Base-by-base conservation (phyloP, 1,140 invertebrate genomes). In the Pseudomyrmex concolor region DNA sequence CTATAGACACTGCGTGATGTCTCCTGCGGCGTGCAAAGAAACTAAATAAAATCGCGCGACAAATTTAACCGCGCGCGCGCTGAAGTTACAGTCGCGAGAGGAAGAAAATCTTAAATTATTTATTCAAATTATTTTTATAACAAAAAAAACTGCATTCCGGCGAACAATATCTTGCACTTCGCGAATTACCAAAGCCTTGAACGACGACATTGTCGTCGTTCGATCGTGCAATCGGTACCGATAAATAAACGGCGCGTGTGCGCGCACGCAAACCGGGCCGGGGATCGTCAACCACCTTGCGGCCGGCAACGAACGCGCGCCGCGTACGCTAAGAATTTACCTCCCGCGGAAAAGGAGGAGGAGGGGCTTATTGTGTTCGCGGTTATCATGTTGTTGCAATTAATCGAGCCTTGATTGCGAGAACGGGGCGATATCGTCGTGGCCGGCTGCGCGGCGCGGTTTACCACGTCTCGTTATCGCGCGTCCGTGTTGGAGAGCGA, bases 341-440 rank as follows among this genome's bases (percentile, higher is more conserved):
- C 84, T 84, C 77, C 78, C 71, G 76, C 83, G 60, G 76, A 59
- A 72, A 22, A n/a, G n/a, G n/a, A 19, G 72, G 22, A 25, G 25
- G 25, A 25, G 25, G 54, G 12, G 34, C 72, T 86, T 59, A 88
- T 89, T 88, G 88, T 86, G 55, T 48, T 72, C 73, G 72, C 66
- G 84, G 87, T 85, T 89, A 88, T 89, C 88, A 71, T 59, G 77
- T 83, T 71, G 72, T 83, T 73, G 89, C 84, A 88, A 89, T 90
- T 90, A 90, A 90, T 90, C 86, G 88, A 80, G 60, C 59, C 72
- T 34, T 86, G 88, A 89, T 89, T 89, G 88, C 84, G 78, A 70
- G 54, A 70, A 34, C 34, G 34, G 66, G 51, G 62, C 71, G 88
- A 89, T 89, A 89, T 19, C 74, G 89, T 89, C 86, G 84, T 34